Evolutionary conservation across 2,888 invertebrate genomes (phyloP).

Genomic region (Agrotis clavis): DNA sequence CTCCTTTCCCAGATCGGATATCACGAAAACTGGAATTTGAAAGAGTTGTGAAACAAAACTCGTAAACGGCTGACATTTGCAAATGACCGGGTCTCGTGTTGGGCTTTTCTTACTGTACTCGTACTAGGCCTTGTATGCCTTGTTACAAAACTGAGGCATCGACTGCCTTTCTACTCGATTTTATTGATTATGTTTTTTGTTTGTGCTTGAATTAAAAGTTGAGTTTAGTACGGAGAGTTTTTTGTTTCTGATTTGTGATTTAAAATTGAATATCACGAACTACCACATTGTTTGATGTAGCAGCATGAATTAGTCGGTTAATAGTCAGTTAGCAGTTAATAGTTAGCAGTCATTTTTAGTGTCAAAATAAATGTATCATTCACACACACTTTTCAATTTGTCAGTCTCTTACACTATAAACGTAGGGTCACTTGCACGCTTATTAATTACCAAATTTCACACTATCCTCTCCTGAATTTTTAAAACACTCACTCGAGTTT

Average conservation of each 20-base stretch:
- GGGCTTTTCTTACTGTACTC: constrained; percentile 56
- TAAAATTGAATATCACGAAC: no score
- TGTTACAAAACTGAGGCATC: constrained; percentile 27
- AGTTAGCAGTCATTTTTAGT: no score
- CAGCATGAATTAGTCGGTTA: background rate
- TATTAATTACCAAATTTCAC: constrained; percentile 35
- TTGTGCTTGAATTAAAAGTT: background rate
- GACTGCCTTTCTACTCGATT: constrained; percentile 31
- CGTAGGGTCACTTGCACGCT: constrained; percentile 11
- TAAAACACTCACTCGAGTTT: constrained; percentile 33
- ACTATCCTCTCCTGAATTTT: constrained; percentile 37
- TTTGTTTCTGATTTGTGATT: background rate
- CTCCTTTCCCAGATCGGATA: constrained; percentile 13
- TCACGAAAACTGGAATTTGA: constrained; percentile 35
- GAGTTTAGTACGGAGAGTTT: background rate
- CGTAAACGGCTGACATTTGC: constrained; percentile 59
- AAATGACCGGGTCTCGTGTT: constrained; percentile 57
- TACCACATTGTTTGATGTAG: background rate
- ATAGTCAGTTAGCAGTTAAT: no score
- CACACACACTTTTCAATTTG: background rate
- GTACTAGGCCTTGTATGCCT: constrained; percentile 41
- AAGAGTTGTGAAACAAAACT: constrained; percentile 57
- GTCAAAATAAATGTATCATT: background rate
- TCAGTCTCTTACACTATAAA: background rate
- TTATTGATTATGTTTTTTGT: constrained; percentile 40